Evolutionary conservation across 2,888 invertebrate species (phyloP).

Genomic region (Lymantria monacha): DNA sequence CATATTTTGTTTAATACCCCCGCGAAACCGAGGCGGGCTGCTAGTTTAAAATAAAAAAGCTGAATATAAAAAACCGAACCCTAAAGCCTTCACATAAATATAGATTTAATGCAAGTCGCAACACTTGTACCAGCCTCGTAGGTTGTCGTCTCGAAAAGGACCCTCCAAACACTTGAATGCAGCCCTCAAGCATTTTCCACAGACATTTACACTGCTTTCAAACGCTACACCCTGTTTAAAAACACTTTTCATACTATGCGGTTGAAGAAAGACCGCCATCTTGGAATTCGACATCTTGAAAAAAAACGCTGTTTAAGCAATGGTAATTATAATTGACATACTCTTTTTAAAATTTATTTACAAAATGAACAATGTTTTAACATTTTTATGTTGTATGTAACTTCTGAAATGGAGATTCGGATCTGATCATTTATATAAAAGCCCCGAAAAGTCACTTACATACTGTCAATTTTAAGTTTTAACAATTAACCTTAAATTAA

Average conservation of each 20-base stretch:
- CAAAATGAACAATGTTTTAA: too few relatives aligned
- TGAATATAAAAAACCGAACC: too few relatives aligned
- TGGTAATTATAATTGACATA: conserved; percentile 6
- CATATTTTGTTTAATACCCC: too few relatives aligned
- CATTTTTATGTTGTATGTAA: neutral
- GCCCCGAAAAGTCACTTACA: too few relatives aligned
- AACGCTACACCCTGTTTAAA: conserved; percentile 28
- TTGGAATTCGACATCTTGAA: conserved; percentile 26
- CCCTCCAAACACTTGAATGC: conserved; percentile 26
- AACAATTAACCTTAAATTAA: too few relatives aligned
- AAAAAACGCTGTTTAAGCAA: conserved; percentile 4
- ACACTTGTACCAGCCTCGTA: conserved; percentile 20
- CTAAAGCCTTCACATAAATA: neutral
- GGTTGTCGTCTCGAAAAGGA: conserved; percentile 30
- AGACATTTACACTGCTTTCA: conserved; percentile 41
- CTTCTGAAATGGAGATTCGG: too few relatives aligned
- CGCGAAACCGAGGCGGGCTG: too few relatives aligned
- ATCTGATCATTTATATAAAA: too few relatives aligned
- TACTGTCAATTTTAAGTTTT: too few relatives aligned
- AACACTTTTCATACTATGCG: conserved; percentile 28
- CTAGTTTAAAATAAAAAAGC: too few relatives aligned
- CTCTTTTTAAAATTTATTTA: too few relatives aligned
- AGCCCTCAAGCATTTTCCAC: conserved; percentile 30
- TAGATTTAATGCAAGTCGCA: conserved; percentile 14
- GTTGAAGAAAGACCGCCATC: conserved; percentile 21